Evolutionary conservation across 1,140 invertebrate species (phyloP).

Genomic region (Bombus polaris): DNA sequence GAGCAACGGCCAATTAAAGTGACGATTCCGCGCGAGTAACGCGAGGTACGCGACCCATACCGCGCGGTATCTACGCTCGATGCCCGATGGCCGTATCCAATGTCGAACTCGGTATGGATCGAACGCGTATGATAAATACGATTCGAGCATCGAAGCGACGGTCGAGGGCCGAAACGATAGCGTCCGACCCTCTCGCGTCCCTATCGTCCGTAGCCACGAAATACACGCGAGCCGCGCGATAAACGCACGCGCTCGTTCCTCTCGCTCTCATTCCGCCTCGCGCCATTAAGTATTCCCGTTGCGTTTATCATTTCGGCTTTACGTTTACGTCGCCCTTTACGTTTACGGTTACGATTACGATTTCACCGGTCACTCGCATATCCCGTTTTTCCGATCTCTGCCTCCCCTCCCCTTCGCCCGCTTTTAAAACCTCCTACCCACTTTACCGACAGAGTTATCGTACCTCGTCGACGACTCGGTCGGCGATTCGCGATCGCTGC

Average conservation of each 20-base stretch:
- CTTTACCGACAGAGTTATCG: too few relatives aligned
- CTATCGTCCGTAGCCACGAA: not conserved
- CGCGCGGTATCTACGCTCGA: constrained; percentile 16
- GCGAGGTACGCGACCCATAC: constrained; percentile 7
- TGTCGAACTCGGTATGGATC: constrained; percentile 36
- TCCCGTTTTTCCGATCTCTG: not conserved
- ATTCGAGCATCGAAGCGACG: constrained; percentile 49
- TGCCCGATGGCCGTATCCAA: constrained; percentile 55
- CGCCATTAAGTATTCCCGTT: constrained; percentile 64
- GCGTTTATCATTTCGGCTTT: constrained; percentile 69
- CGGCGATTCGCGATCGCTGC: too few relatives aligned
- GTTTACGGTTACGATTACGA: constrained; percentile 64
- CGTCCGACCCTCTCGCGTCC: not conserved
- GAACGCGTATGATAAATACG: constrained; percentile 67
- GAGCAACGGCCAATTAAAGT: constrained; percentile 69
- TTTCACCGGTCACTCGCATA: constrained; percentile 21
- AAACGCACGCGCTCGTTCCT: not conserved
- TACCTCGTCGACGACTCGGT: too few relatives aligned
- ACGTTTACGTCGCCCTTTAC: constrained; percentile 56
- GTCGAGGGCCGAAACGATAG: constrained; percentile 2
- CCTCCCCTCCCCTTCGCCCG: too few relatives aligned
- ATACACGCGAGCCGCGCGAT: not conserved
- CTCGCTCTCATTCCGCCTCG: constrained; percentile 3
- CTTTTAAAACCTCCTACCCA: not conserved
- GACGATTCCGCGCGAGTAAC: constrained; percentile 44